Percentiles rank a stretch among this genome's conserved stretches.
Evolutionary conservation across 2,113 vertebrate species (phyloP).

Genomic region (Bubo blakistoni): DNA sequence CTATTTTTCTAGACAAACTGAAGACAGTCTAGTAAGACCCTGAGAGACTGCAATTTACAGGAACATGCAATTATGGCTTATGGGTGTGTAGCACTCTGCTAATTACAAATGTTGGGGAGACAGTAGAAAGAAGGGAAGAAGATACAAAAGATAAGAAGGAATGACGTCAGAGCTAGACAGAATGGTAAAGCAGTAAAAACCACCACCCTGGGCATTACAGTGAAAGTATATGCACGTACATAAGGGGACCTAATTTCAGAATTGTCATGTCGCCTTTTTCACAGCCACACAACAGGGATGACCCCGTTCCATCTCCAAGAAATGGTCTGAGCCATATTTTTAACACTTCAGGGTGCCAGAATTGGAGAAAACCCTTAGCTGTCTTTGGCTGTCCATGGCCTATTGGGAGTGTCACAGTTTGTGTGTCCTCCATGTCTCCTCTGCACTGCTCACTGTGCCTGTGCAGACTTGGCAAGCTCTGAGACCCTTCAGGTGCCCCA

Average conservation of each 20-base stretch:
- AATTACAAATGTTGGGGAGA: background rate
- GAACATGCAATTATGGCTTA: fast-evolving
- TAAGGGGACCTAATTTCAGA: background rate
- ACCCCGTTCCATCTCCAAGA: background rate
- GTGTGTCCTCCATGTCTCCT: background rate
- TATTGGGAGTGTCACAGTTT: background rate
- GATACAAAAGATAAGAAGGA: background rate
- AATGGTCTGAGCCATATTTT: background rate
- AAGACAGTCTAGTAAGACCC: background rate
- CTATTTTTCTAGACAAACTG: background rate
- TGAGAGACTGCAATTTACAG: background rate
- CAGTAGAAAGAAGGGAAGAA: background rate
- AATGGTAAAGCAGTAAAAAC: background rate
- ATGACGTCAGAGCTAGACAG: background rate
- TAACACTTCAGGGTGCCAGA: background rate
- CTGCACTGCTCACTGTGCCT: background rate
- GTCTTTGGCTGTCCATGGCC: background rate
- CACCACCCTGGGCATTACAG: background rate
- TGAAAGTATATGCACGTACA: background rate
- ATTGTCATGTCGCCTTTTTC: background rate
- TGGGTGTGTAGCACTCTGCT: background rate
- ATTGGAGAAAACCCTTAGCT: background rate
- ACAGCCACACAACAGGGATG: background rate
- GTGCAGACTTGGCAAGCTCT: fast-evolving
- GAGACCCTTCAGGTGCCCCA: no score